These are phyloP conservation scores for Ganaspis sp. DNA, from an alignment of 1,140 invertebrate species.

Conservation along the genomic window DNA sequence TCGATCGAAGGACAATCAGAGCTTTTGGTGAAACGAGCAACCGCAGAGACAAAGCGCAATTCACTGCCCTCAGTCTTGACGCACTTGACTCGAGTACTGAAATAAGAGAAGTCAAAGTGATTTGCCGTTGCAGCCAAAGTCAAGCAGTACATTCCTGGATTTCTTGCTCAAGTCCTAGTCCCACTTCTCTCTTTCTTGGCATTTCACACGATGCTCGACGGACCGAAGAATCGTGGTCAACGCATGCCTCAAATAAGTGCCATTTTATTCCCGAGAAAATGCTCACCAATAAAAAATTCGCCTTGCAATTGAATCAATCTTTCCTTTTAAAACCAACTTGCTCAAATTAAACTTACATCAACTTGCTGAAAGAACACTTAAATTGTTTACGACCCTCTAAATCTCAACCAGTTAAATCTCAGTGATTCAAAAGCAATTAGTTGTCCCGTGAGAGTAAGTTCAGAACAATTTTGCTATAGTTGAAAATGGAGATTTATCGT, in stretches of 20 bases:
- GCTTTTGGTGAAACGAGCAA: constrained; percentile 21
- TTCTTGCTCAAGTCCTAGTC: not conserved
- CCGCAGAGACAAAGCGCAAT: constrained; percentile 16
- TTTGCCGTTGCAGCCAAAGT: constrained; percentile 27
- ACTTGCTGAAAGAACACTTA: not conserved
- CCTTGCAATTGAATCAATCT: not conserved
- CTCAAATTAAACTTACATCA: too few relatives aligned
- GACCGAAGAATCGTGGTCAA: constrained; percentile 34
- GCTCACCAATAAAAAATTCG: not conserved
- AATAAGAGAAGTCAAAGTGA: constrained; percentile 28
- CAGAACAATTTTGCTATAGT: too few relatives aligned
- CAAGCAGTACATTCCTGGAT: constrained; percentile 11
- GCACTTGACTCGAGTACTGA: constrained; percentile 25
- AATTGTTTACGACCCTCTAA: not conserved
- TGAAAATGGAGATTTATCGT: too few relatives aligned
- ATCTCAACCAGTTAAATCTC: not conserved
- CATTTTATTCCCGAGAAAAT: not conserved
- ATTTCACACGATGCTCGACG: constrained; percentile 47
- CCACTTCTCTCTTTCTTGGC: constrained; percentile 15
- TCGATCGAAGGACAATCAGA: constrained; percentile 21
- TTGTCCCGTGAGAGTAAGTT: not conserved
- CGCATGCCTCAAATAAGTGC: constrained; percentile 24
- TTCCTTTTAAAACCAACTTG: not conserved
- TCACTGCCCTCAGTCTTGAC: constrained; percentile 19
- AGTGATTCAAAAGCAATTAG: constrained; percentile 5